Percentiles rank a stretch among this genome's conserved stretches.
These are phyloP conservation scores for Orthosia gracilis DNA, from an alignment of 2,888 invertebrate species.

Conservation along the genomic window DNA sequence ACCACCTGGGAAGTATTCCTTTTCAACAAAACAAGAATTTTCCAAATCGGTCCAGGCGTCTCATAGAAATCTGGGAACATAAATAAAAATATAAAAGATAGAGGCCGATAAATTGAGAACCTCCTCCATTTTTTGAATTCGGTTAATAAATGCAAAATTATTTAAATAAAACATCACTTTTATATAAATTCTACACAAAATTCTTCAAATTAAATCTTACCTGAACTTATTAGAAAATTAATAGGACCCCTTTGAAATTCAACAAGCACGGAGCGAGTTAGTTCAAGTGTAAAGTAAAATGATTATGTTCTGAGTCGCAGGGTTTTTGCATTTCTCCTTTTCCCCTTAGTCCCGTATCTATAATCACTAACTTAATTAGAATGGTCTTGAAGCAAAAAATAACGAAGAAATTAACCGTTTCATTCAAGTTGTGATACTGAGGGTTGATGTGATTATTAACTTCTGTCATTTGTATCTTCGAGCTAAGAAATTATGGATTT, in stretches of 20 bases:
- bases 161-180: not conserved
- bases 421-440: conserved; percentile 79
- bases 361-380: conserved; percentile 85
- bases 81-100: no score
- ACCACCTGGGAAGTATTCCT: no score
- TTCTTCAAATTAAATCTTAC: conserved; percentile 47
- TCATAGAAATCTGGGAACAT: no score
- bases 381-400: conserved; percentile 79
- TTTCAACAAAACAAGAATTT: no score
- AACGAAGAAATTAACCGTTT: conserved; percentile 84
- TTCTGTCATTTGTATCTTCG: conserved; percentile 50
- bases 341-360: conserved; percentile 65
- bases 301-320: conserved; percentile 79
- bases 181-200: conserved; percentile 25
- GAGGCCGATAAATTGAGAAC: no score
- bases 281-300: conserved; percentile 80
- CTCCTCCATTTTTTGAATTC: no score
- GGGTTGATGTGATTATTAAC: conserved; percentile 76
- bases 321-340: conserved; percentile 71
- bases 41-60: no score
- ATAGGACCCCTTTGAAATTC: conserved; percentile 69
- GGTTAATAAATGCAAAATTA: not conserved
- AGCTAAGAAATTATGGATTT: conserved; percentile 29
- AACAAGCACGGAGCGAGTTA: conserved; percentile 72
- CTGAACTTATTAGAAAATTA: conserved; percentile 68